Conservation (phyloP, 1,140 invertebrate genomes). For the Dendrolimus kikuchii region DNA sequence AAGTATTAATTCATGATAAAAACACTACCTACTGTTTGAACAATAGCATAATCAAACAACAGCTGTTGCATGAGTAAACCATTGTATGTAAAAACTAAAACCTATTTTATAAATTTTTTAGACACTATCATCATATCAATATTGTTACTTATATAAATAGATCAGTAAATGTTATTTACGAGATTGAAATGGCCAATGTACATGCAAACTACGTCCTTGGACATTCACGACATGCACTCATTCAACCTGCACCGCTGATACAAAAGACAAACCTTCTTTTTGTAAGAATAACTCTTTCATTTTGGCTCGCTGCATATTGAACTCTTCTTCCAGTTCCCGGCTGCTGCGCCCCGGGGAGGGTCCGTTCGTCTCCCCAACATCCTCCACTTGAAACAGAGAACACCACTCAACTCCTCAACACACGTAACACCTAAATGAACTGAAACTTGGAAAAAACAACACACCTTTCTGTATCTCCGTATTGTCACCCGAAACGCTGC, state of each 20-base stretch:
- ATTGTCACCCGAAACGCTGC: slow-evolving; percentile 40
- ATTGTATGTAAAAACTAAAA: no score
- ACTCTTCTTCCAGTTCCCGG: slow-evolving; percentile 84
- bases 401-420: slow-evolving; percentile 39
- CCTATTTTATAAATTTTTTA: no score
- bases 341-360: slow-evolving; percentile 29
- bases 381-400: slow-evolving; percentile 60
- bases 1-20: no score
- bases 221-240: slow-evolving; percentile 1
- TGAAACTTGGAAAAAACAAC: slow-evolving; percentile 26
- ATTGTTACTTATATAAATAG: no score
- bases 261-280: slow-evolving; percentile 83
- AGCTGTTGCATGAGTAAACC: no score
- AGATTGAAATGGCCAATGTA: no score
- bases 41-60: no score
- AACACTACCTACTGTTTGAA: no score
- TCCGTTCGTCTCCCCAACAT: slow-evolving; percentile 22
- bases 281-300: slow-evolving; percentile 93
- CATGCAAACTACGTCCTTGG: no score
- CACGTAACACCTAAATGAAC: slow-evolving; percentile 13
- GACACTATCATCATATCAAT: no score
- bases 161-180: no score
- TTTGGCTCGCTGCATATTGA: slow-evolving; percentile 90
- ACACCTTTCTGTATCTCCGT: slow-evolving; percentile 43
- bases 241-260: slow-evolving; percentile 3